Conservation (phyloP, 2,113 vertebrate species). For the Pycnonotus jocosus region DNA sequence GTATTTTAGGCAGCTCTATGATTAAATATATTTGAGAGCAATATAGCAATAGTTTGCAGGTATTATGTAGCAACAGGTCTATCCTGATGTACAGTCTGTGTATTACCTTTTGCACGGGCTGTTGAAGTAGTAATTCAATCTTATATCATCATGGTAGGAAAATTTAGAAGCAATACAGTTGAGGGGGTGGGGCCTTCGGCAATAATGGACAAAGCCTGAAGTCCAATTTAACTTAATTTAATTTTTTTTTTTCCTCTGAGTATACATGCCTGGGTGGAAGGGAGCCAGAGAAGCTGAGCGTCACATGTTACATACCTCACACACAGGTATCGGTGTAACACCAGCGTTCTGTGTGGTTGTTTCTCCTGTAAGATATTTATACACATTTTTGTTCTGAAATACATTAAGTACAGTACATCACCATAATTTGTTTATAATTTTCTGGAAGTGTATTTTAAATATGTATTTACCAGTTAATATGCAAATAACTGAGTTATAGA, state of each 20-base stretch:
- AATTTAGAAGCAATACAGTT: slow-evolving; percentile 69
- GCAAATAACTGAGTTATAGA: slow-evolving; percentile 73
- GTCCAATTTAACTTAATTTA: slow-evolving; percentile 53
- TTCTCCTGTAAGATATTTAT: slow-evolving; percentile 74
- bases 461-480: slow-evolving; percentile 73
- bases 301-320: slow-evolving; percentile 59
- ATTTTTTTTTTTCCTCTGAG: slow-evolving; percentile 30
- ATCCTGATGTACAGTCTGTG: slow-evolving; percentile 61
- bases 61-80: slow-evolving; percentile 63
- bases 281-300: slow-evolving; percentile 47
- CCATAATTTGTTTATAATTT: slow-evolving; percentile 66
- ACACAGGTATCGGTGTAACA: slow-evolving; percentile 54
- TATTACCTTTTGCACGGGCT: slow-evolving; percentile 57
- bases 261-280: slow-evolving; percentile 53
- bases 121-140: slow-evolving; percentile 50
- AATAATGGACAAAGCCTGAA: slow-evolving; percentile 59
- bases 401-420: slow-evolving; percentile 47
- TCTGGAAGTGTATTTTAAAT: slow-evolving; percentile 75
- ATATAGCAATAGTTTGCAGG: slow-evolving; percentile 64
- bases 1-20: slow-evolving; percentile 65
- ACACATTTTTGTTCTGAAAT: slow-evolving; percentile 43
- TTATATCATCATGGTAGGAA: slow-evolving; percentile 62
- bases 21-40: slow-evolving; percentile 66
- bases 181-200: slow-evolving; percentile 53
- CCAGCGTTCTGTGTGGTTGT: slow-evolving; percentile 67